Evolutionary conservation across 1,140 invertebrate species (phyloP), one percentile per base, ranked within the genome.

Genomic region (Pseudobourletiella spinata): DNA sequence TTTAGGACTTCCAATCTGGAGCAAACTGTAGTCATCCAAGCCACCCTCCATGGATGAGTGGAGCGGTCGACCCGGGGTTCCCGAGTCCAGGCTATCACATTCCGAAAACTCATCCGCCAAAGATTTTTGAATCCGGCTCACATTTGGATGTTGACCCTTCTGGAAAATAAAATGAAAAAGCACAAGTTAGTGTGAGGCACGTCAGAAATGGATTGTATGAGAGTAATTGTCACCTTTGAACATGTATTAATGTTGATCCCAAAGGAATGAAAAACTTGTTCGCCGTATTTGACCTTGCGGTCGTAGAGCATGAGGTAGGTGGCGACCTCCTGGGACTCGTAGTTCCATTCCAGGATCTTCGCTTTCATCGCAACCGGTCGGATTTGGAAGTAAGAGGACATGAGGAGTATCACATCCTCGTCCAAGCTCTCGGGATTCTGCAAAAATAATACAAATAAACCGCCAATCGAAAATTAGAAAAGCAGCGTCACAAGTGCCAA

Each of bases 281-380:
- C 74, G 24, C 84, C 82, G 59, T 52, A 20, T 32, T 79, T 79
- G 63, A 78, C 74, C 74, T 89, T 89, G 65, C 82, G 81, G 42
- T 80, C 77, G 16, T 86, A 66, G 22, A 91, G 74, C 25, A 91
- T 73, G 55, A 87, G 79, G 76, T 92, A 92, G 8, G 87, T 89
- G 3, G 87, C 84, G 16, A 86, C 87, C 70, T 82, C 76, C 73
- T 89, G 86, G 25, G 18, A 59, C 26, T 43, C 42, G 25, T 66
- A 69, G 35, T 71, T 55, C 50, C 52, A 68, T 71, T 71, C 24
- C 18, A 50, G 55, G 0, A 69, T 46, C 51, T 52, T 57, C 2
- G 20, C 26, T 18, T 43, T 3, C 25, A 66, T 3, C 4, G 15
- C 29, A 18, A 57, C 15, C 4, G 32, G 8, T 3, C 43, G 20